Base-by-base conservation (phyloP, 2,888 invertebrate genomes). In the Eupithecia subfuscata region DNA sequence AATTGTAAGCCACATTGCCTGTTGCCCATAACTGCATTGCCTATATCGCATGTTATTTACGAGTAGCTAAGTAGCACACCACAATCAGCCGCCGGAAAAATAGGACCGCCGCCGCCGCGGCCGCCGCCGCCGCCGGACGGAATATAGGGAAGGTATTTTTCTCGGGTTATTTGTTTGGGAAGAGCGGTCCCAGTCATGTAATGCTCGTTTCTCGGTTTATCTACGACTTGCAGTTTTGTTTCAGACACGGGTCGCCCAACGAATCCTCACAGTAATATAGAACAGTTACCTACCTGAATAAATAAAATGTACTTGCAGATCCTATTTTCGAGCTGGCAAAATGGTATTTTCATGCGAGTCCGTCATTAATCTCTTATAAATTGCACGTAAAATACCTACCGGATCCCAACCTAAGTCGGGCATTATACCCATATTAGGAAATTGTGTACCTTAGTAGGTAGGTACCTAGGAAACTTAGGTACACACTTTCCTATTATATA, bases 121-220 rank as follows among this genome's bases (percentile, higher is more conserved):
- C 34, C 6, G 34, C 34, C 30, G 34, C 52, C 11, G 48, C 52
- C n/a, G 52, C 52, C 52, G 52, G 22, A 56, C 22, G n/a, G n/a
- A 56, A 56, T 9, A 56, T 9, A 56, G 52, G 52, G 11, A 11
- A 56, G 52, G 52, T 11, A 56, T 56, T 56, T 56, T 56, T 56
- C 52, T 56, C 52, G n/a, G 52, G 52, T 56, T 56, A 22, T 56
- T 56, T 56, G 52, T 56, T 22, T 56, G 52, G 52, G 22, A 56
- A 56, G n/a, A n/a, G 22, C 52, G 52, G 11, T 22, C 52, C 52
- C 22, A n/a, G 52, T 11, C 22, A 67, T 18, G 65, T 18, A 43
- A 40, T 56, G 22, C 67, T 43, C 67, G 40, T 67, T 67, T 67
- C 67, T 40, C 7, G 67, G 43, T 43, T 67, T 67, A 67, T 67